phyloP scores from a whole-genome alignment of 2,113 vertebrate genomes.

The Myotis lucifugus region DNA sequence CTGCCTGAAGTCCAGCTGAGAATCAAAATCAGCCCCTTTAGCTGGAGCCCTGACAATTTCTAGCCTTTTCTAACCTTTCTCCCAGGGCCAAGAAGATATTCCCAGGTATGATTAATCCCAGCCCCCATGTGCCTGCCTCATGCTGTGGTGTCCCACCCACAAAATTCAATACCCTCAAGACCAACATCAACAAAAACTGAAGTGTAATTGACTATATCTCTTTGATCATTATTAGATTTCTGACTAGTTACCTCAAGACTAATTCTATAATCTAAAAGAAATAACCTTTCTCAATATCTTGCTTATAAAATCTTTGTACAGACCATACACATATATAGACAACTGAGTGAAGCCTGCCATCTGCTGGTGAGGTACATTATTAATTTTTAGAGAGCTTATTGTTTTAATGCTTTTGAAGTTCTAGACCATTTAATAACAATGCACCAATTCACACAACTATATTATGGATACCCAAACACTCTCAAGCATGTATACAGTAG shows the following conservation, averaged over 20 bases:
- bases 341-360: constrained; percentile 39
- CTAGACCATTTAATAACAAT: background rate
- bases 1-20: background rate
- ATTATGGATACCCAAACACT: background rate
- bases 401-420: background rate
- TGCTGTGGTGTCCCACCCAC: too few relatives aligned
- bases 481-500: background rate
- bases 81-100: background rate
- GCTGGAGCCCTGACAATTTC: background rate
- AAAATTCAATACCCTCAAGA: background rate
- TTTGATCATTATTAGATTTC: constrained; percentile 6
- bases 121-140: background rate
- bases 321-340: background rate
- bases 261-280: background rate
- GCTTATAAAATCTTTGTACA: background rate
- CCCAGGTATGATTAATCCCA: background rate
- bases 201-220: background rate
- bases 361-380: constrained; percentile 47
- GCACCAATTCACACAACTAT: background rate
- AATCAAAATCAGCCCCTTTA: background rate
- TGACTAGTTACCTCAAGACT: background rate
- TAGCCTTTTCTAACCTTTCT: background rate
- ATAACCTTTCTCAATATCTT: background rate
- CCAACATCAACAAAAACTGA: background rate
- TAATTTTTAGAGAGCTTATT: background rate